Base-by-base conservation (phyloP, 2,797 vertebrate species). In the Okamejei kenojei region DNA sequence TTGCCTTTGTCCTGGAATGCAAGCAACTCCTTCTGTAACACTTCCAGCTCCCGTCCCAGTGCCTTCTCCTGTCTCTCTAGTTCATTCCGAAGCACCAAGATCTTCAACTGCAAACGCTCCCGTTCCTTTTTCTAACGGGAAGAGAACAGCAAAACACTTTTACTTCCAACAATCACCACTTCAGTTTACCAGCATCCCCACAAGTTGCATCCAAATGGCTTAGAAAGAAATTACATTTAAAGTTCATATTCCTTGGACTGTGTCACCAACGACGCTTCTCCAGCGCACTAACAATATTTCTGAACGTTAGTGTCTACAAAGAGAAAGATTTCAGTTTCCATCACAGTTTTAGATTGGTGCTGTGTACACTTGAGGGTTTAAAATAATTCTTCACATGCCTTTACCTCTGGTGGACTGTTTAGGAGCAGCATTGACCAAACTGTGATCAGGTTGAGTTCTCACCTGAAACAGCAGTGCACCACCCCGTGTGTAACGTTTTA, bases 51-150 rank as follows among this genome's bases (percentile, higher is more conserved):
- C 84, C 96, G 95, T 93, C 96, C 96, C n/a, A 99, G 95, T 0
- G 98, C 98, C 94, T 97, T 98, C 95, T 96, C 98, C 96, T 99
- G 99, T 94, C 98, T 97, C 95, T 98, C 97, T 95, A 99, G 95
- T 93, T 99, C 99, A 58, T 97, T 97, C 54, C 95, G 97, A 94
- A 99, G 98, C 95, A 99, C 98, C 86, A 98, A 96, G 80, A 99
- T 97, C 93, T 98, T 98, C 95, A 99, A 95, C 94, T 98, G 98
- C 96, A 99, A 97, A 95, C 98, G 98, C 95, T 99, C 99, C 65
- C 97, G 97, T 95, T 99, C 97, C 93, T 99, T 99, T 95, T 99
- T 99, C 99, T 99, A 95, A 9, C 74, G 88, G 94, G 94, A 26
- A 65, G 32, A 79, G 1, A 81, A 93, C 1, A 93, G 61, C 23